Conservation (phyloP, 2,113 vertebrate species). For the Baryphthengus martii region DNA sequence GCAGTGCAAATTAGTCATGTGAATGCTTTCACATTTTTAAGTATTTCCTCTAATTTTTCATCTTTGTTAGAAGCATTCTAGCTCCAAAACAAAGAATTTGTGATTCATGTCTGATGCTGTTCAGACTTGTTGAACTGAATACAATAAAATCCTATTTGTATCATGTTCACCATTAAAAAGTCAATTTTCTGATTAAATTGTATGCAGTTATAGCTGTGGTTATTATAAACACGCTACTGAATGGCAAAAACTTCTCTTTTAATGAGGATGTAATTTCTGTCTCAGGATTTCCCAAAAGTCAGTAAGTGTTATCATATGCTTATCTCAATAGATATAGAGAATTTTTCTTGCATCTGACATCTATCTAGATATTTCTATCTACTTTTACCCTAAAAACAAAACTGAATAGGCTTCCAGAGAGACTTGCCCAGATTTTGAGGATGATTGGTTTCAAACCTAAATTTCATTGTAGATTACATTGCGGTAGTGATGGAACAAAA, state of each 20-base stretch:
- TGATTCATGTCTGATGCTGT: background rate
- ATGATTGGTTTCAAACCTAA: background rate
- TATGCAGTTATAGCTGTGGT: background rate
- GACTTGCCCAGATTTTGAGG: background rate
- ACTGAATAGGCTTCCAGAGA: background rate
- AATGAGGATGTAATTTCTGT: background rate
- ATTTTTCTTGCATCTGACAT: background rate
- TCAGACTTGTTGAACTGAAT: background rate
- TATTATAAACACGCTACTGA: background rate
- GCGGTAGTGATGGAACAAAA: background rate
- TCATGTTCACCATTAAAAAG: background rate
- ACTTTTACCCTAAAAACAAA: background rate
- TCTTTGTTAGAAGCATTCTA: background rate
- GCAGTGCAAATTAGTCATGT: background rate
- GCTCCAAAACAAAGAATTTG: background rate
- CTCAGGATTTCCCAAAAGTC: background rate
- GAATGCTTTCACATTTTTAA: conserved; percentile 15
- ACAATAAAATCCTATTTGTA: background rate
- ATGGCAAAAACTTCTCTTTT: background rate
- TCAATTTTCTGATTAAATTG: background rate
- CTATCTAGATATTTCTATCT: background rate
- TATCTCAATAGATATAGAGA: background rate
- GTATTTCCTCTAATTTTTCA: conserved; percentile 3
- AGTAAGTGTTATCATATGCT: background rate
- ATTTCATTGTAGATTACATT: background rate